Evolutionary conservation across 2,797 vertebrate species (phyloP), one percentile per base, ranked within the genome.

Genomic region (Saxicola maurus): DNA sequence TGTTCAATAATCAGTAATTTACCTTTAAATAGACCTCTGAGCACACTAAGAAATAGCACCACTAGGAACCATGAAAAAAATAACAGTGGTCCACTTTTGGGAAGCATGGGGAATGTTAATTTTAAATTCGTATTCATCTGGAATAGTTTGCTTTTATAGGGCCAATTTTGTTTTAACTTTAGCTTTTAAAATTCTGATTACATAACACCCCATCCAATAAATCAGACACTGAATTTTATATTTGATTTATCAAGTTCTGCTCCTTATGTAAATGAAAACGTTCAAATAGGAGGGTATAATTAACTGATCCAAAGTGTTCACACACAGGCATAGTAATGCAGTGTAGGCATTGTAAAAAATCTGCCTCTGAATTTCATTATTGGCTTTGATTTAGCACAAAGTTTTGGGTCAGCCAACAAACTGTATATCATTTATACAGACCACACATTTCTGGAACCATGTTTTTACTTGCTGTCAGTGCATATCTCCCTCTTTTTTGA

Each of bases 331-430:
- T 11, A 89, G 71, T 46, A 86, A 89, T 31, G 60, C 71, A 72
- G 56, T 37, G 77, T 24, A 85, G 67, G 48, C 69, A 91, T 28
- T 83, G 48, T 52, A 46, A 79, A 81, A 87, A 91, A 87, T 51
- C 64, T 89, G 82, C 27, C 24, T 83, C 71, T 84, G 81, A 92
- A 94, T 92, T 93, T 84, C 40, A 81, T 92, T 77, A 89, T 13
- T 89, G 73, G 62, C 42, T 85, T 87, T 17, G 17, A 90, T 83
- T 65, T 86, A 87, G 78, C 84, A 57, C 33, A 59, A 72, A 89
- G 57, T 87, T 90, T 91, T 11, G 3, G 80, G 77, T 89, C 77
- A 92, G 87, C 62, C 82, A 92, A 82, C 61, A 81, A 83, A 86
- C 55, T 75, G 51, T 37, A 37, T 82, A 79, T 90, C 81, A 51